These are phyloP conservation scores for Mesitornis unicolor DNA, from an alignment of 2,113 vertebrate species.

Conservation along the genomic window DNA sequence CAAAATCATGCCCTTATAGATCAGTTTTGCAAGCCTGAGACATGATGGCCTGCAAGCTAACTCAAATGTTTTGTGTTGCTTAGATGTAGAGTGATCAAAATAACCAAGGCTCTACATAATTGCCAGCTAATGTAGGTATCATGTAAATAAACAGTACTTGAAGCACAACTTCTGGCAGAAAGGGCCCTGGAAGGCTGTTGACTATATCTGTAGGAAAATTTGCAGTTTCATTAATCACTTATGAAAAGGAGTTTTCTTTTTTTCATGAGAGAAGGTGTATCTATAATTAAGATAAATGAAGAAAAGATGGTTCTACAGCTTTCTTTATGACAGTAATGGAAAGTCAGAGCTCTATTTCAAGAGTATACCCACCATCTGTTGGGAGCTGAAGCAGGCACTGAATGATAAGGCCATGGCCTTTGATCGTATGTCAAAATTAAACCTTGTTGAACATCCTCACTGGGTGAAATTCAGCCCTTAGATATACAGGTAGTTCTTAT, in stretches of 20 bases:
- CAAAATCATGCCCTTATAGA: not conserved
- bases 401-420: not conserved
- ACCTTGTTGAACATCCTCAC: not conserved
- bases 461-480: not conserved
- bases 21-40: not conserved
- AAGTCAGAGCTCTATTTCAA: not conserved
- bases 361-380: not conserved
- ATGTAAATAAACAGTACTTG: not conserved
- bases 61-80: not conserved
- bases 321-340: not conserved
- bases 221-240: constrained; percentile 75
- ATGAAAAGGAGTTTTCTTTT: not conserved
- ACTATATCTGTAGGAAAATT: constrained; percentile 70
- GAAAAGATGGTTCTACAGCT: not conserved
- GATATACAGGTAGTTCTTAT: not conserved
- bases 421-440: constrained; percentile 18
- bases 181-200: not conserved
- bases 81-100: not conserved
- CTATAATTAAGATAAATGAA: constrained; percentile 31
- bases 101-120: not conserved
- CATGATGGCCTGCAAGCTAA: not conserved
- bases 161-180: not conserved
- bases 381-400: not conserved
- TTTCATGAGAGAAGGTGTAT: not conserved
- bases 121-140: not conserved